phyloP scores from a whole-genome alignment of 2,888 invertebrate genomes.

The Tuta absoluta region DNA sequence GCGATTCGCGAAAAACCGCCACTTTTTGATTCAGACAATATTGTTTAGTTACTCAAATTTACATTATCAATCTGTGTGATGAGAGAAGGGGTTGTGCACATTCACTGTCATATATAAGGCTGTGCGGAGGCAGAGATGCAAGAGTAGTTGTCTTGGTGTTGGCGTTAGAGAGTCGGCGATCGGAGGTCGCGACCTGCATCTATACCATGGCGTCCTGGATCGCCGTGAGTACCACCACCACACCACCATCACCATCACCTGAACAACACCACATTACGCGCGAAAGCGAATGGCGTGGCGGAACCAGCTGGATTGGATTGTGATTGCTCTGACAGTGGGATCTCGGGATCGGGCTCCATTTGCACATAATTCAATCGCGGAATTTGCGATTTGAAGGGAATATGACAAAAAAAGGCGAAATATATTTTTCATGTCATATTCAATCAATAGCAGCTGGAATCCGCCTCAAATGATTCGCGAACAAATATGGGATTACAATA shows the following conservation, averaged over 20 bases:
- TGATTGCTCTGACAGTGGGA: neutral
- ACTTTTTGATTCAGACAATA: slow-evolving; percentile 1
- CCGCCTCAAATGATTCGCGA: no score
- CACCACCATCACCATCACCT: slow-evolving; percentile 13
- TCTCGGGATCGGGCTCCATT: neutral
- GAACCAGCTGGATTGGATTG: slow-evolving; percentile 3
- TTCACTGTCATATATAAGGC: slow-evolving; percentile 76
- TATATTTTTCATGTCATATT: no score
- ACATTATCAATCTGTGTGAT: slow-evolving; percentile 43
- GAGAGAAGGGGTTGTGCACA: slow-evolving; percentile 68
- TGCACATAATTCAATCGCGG: no score
- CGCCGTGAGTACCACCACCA: slow-evolving; percentile 64
- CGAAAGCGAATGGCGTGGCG: slow-evolving; percentile 36
- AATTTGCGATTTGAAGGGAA: no score
- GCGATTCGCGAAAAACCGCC: neutral
- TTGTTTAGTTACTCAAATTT: slow-evolving; percentile 43
- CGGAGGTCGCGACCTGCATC: slow-evolving; percentile 46
- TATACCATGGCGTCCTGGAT: slow-evolving; percentile 67
- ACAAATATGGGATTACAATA: no score
- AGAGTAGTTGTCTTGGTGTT: slow-evolving; percentile 46
- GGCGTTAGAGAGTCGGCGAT: slow-evolving; percentile 47
- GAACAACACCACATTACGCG: slow-evolving; percentile 28
- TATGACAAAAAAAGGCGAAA: no score
- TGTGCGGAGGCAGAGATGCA: slow-evolving; percentile 47
- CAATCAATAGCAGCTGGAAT: no score